A percentile compares a stretch with the other conserved stretches of the same genome.
These are phyloP conservation scores for Acrossocheilus fasciatus DNA, from an alignment of 2,797 vertebrate genomes.

Conservation along the genomic window DNA sequence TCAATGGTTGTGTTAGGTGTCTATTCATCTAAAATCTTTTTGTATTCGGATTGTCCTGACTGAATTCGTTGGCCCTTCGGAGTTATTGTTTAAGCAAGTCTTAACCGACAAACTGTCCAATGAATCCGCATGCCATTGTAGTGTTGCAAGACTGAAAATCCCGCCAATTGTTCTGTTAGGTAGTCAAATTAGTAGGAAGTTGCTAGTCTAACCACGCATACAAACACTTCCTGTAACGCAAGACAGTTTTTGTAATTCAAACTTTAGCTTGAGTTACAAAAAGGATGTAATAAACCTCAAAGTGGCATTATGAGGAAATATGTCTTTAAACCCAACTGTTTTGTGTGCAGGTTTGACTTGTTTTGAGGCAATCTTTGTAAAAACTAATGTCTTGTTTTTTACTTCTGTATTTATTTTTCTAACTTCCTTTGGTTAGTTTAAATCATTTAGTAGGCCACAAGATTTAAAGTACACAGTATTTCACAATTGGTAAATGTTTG, in stretches of 20 bases:
- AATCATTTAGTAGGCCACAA: background rate
- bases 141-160: background rate
- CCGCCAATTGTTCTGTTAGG: background rate
- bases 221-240: background rate
- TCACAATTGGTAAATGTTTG: background rate
- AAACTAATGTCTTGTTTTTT: background rate
- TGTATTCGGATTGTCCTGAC: background rate
- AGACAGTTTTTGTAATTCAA: background rate
- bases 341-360: background rate
- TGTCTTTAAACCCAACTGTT: background rate
- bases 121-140: background rate
- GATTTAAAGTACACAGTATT: background rate
- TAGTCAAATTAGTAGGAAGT: background rate
- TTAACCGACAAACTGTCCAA: background rate
- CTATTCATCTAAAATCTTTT: background rate
- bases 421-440: background rate
- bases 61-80: background rate
- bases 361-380: background rate
- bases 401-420: background rate
- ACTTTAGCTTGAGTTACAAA: background rate
- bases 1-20: background rate
- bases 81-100: background rate
- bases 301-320: background rate
- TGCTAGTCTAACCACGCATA: no score
- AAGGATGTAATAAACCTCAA: background rate